Percentiles rank a stretch among this genome's conserved stretches.
These are phyloP conservation scores for Leptobrachium leishanense DNA, from an alignment of 2,113 vertebrate species.

Conservation along the genomic window DNA sequence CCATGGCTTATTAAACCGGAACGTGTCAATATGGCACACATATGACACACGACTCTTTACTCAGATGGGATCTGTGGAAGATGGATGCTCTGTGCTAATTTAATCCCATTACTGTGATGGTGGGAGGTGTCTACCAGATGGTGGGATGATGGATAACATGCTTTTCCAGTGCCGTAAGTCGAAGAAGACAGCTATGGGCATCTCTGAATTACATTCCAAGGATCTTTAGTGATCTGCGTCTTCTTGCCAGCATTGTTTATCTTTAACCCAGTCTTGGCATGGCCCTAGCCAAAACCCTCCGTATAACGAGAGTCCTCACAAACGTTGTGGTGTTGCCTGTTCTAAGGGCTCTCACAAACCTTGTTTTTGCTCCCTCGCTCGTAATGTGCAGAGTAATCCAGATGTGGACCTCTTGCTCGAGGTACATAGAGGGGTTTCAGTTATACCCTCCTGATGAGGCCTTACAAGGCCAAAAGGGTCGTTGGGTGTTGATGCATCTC, in stretches of 20 bases:
- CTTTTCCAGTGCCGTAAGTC: not conserved
- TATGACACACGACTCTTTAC: not conserved
- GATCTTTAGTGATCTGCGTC: slow-evolving; percentile 13
- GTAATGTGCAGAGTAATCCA: too few relatives aligned
- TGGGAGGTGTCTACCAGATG: slow-evolving; percentile 28
- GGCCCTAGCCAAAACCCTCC: too few relatives aligned
- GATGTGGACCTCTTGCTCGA: too few relatives aligned
- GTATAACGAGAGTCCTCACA: too few relatives aligned
- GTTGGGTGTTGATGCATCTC: too few relatives aligned
- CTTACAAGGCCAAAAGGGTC: too few relatives aligned
- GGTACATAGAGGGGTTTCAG: too few relatives aligned
- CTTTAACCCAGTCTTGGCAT: not conserved
- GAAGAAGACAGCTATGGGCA: slow-evolving; percentile 22
- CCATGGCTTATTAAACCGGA: not conserved
- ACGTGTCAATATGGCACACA: not conserved
- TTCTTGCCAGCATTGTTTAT: not conserved
- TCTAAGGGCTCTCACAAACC: too few relatives aligned
- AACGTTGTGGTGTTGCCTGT: too few relatives aligned
- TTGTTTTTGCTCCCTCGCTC: too few relatives aligned
- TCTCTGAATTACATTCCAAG: slow-evolving; percentile 6
- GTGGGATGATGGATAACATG: slow-evolving; percentile 21
- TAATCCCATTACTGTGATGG: slow-evolving; percentile 17
- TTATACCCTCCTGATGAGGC: too few relatives aligned
- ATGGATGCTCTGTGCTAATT: slow-evolving; percentile 24
- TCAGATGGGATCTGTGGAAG: not conserved